Evolutionary conservation across 2,113 vertebrate species (phyloP), one percentile per base, ranked within the genome.

Genomic region (Atractosteus spatula): DNA sequence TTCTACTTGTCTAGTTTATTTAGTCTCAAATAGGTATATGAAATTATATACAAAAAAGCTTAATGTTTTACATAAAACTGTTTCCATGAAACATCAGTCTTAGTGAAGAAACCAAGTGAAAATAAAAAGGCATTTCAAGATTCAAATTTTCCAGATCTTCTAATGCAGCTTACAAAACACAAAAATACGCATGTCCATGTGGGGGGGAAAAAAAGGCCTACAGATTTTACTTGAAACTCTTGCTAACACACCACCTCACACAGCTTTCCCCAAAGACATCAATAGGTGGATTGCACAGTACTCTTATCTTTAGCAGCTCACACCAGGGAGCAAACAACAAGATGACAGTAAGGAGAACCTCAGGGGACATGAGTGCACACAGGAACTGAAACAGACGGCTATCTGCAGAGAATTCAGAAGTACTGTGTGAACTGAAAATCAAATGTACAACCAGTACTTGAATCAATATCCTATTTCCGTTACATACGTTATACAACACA

Each of bases 331-430:
- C 84, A 91, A 92, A 92, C 87, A 85, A 87, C 85, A 85, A 85
- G 87, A 91, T 91, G 89, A 92, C 86, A 87, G 89, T 89, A 88
- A 87, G 87, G 88, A 91, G 90, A 85, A 88, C 90, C 91, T 91
- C 86, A 85, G 89, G 88, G 89, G 90, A 92, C 80, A 29, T 85
- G 88, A 88, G 91, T 86, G 87, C 89, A 87, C 82, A 83, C 85
- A 88, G 81, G 85, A 70, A 70, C 11, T 43, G 43, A 70, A 59
- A 55, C 66, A 29, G 47, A 54, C 47, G 44, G 17, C 16, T 2
- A 13, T 61, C 56, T 57, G 41, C 56, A 16, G 55, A 70, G 55
- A 41, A 59, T 59, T 57, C 68, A 41, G 10, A 56, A 43, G 11
- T 55, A 70, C n/a, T 55, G 66, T 51, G 29, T 8, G 51, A 57